Evolutionary conservation across 2,797 vertebrate genomes (phyloP).

Genomic region (Tenualosa ilisha): DNA sequence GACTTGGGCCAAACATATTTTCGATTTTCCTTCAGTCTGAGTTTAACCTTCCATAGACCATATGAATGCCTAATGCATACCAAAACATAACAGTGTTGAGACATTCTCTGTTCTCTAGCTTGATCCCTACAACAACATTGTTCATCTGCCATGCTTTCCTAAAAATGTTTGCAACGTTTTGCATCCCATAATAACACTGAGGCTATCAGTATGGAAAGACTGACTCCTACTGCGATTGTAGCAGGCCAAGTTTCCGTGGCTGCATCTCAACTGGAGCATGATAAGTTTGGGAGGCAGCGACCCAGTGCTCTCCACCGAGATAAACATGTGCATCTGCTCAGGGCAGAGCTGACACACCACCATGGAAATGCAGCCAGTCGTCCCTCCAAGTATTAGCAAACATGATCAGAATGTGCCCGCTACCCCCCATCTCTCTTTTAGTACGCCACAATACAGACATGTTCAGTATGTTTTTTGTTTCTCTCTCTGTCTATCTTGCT

Average conservation of each 20-base stretch:
- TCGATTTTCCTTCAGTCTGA: neutral
- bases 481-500: neutral
- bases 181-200: neutral
- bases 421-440: neutral
- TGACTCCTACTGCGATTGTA: constrained; percentile 40
- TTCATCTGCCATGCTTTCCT: neutral
- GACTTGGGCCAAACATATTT: neutral
- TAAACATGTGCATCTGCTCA: constrained; percentile 23
- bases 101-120: neutral
- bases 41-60: neutral
- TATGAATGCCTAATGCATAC: neutral
- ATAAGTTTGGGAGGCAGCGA: constrained; percentile 30
- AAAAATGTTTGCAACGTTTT: neutral
- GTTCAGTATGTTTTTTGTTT: neutral
- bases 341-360: neutral
- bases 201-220: constrained; percentile 46
- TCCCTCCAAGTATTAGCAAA: neutral
- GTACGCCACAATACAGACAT: too few relatives aligned
- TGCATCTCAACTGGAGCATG: constrained; percentile 34
- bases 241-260: constrained; percentile 38
- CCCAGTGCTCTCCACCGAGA: constrained; percentile 16
- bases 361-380: neutral
- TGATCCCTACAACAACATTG: neutral
- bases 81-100: neutral
- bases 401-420: neutral